Conservation (phyloP, 2,888 invertebrate species). For the Phyto melanocephala region DNA sequence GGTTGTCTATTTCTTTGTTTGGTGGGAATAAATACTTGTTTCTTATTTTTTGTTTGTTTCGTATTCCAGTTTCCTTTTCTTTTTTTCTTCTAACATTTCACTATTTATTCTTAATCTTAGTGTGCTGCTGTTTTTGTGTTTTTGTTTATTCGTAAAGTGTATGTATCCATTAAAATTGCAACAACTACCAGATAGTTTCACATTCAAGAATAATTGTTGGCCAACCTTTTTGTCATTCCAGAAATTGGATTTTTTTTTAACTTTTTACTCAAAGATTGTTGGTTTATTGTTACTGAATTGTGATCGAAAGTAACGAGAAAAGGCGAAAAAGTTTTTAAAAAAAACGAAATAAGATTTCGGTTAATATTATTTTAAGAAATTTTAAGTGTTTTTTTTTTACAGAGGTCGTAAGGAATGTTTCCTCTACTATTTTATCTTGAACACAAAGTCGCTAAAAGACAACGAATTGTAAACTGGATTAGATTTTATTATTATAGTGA, state of each 20-base stretch:
- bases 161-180: conserved; percentile 50
- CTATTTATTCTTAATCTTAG: conserved; percentile 34
- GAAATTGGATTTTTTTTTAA: conserved; percentile 1
- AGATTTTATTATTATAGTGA: no score
- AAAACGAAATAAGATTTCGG: not conserved
- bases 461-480: no score
- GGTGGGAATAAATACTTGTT: conserved; percentile 42
- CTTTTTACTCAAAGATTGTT: conserved; percentile 2
- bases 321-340: not conserved
- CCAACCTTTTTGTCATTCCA: conserved; percentile 59
- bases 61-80: conserved; percentile 17
- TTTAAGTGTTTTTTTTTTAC: no score
- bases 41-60: conserved; percentile 2
- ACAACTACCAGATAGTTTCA: conserved; percentile 20
- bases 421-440: no score
- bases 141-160: conserved; percentile 1
- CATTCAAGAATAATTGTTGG: conserved; percentile 51
- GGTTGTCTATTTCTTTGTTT: conserved; percentile 10
- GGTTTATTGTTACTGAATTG: not conserved
- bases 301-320: conserved; percentile 11
- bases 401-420: no score
- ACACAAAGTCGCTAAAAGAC: no score
- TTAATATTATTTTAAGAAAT: not conserved
- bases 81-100: conserved; percentile 1
- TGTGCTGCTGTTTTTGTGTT: not conserved